Evolutionary conservation across 2,888 invertebrate species (phyloP).

Genomic region (Callyntrura sp.): DNA sequence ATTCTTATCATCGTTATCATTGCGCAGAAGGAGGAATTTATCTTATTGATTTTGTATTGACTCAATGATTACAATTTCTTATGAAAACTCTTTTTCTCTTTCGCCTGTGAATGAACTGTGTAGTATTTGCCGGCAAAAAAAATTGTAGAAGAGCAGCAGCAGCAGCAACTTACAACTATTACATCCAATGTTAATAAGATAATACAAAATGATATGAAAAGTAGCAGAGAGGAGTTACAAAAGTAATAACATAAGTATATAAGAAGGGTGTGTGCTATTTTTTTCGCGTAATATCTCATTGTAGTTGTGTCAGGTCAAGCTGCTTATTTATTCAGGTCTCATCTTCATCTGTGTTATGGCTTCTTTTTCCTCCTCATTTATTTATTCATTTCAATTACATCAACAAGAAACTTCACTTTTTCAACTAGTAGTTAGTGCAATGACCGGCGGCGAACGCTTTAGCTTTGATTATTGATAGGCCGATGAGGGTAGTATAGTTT

Average conservation of each 20-base stretch:
- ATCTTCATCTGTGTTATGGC: slow-evolving; percentile 36
- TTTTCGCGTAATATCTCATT: neutral
- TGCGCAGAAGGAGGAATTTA: neutral
- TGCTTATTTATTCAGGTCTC: slow-evolving; percentile 53
- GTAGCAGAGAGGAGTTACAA: neutral
- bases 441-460: slow-evolving; percentile 60
- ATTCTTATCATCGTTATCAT: slow-evolving; percentile 2
- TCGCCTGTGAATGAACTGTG: slow-evolving; percentile 54
- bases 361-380: slow-evolving; percentile 26
- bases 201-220: too few relatives aligned
- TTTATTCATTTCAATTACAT: slow-evolving; percentile 4
- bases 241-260: too few relatives aligned
- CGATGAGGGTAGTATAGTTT: neutral
- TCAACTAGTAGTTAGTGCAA: slow-evolving; percentile 39
- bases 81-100: slow-evolving; percentile 16
- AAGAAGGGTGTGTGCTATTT: slow-evolving; percentile 56
- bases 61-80: slow-evolving; percentile 1
- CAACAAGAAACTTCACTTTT: neutral
- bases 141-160: neutral
- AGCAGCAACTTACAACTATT: too few relatives aligned
- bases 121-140: slow-evolving; percentile 4
- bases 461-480: slow-evolving; percentile 62
- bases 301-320: slow-evolving; percentile 67
- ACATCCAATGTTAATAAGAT: neutral
- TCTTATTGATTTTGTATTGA: neutral